Conservation (phyloP, 2,797 vertebrate genomes). For the Steatocranus sp. region DNA sequence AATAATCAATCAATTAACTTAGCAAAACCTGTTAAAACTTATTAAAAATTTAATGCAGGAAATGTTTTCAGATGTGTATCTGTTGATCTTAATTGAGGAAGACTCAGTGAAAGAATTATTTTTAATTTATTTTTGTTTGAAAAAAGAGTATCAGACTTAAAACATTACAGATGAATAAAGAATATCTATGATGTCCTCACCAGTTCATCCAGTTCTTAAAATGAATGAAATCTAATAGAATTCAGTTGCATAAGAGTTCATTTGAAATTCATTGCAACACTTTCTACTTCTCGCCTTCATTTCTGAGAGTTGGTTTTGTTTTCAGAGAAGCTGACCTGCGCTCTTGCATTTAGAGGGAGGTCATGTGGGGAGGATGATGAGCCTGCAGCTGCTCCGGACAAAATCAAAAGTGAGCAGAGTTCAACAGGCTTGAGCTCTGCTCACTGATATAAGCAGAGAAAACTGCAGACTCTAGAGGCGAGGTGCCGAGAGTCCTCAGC, state of each 20-base stretch:
- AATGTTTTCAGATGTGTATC: neutral
- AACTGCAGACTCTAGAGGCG: neutral
- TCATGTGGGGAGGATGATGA: neutral
- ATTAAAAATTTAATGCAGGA: rapidly evolving
- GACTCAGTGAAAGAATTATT: neutral
- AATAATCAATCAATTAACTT: neutral
- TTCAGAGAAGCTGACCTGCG: neutral
- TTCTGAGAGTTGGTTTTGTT: neutral
- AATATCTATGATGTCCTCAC: rapidly evolving
- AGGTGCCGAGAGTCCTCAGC: neutral
- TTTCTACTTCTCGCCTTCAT: neutral
- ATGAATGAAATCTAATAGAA: neutral
- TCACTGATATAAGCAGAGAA: neutral
- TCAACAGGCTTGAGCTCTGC: neutral
- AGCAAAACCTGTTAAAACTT: rapidly evolving
- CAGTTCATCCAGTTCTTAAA: neutral
- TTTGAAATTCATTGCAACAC: neutral
- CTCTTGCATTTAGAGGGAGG: neutral
- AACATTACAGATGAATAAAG: neutral
- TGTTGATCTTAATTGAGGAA: neutral
- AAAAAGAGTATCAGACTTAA: neutral
- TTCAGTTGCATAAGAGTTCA: neutral
- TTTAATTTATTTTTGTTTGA: neutral
- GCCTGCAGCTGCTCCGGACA: neutral
- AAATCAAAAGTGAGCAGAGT: neutral